These are phyloP conservation scores for Pristionchus maxplancki DNA, from an alignment of 2,888 invertebrate genomes.

Conservation along the genomic window DNA sequence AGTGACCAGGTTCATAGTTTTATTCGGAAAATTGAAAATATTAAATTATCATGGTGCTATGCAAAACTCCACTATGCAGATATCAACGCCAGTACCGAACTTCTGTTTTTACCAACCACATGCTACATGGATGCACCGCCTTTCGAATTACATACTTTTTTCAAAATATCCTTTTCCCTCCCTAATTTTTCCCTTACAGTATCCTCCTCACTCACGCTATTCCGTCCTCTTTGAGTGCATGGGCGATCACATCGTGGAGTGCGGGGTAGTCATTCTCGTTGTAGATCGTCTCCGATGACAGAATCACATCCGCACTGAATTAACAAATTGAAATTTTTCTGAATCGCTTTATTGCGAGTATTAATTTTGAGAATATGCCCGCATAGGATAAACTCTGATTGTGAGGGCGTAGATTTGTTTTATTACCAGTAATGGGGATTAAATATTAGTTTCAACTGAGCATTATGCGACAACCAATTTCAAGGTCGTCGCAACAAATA, in stretches of 20 bases:
- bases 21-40: neutral
- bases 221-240: constrained; percentile 83
- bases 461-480: no score
- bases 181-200: neutral
- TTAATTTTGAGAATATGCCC: no score
- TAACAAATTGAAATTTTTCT: neutral
- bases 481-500: neutral
- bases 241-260: constrained; percentile 83
- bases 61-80: neutral
- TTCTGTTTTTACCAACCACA: neutral
- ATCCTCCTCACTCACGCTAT: constrained; percentile 56
- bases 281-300: constrained; percentile 93
- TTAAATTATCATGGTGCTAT: neutral
- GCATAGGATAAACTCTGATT: no score
- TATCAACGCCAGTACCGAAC: neutral
- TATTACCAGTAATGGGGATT: no score
- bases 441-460: no score
- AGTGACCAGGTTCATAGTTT: neutral
- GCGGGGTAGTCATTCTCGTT: constrained; percentile 88
- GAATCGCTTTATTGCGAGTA: neutral
- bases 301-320: constrained; percentile 87
- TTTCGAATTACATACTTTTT: neutral
- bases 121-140: neutral
- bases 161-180: neutral
- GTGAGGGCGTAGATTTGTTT: no score